Base-by-base conservation (phyloP, 2,113 vertebrate species). In the Chloebia gouldiae region DNA sequence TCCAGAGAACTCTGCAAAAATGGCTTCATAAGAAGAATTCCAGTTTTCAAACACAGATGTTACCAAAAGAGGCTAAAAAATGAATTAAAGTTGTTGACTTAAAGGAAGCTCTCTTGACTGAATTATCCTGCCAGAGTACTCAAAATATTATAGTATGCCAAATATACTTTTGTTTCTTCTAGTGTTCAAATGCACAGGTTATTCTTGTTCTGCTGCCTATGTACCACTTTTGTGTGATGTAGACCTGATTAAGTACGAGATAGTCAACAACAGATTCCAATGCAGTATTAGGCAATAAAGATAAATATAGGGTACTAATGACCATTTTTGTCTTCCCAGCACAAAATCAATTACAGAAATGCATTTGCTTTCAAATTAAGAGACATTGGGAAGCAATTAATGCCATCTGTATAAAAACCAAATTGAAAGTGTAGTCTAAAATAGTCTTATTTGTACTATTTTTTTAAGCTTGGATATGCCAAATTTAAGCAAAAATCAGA, bases 1-100 rank as follows among this genome's bases (percentile, higher is more conserved):
- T 95, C 81, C 93, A 91, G 56, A 93, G 85, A 96, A 90, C 75
- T 83, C 66, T 72, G 63, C 27, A 92, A 66, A 87, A 90, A 61
- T 0, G 0, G 68, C 35, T 73, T 63, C 8, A 2, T 56, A 80
- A 90, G 75, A 86, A 88, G 28, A 15, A 85, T 66, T 89, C 50
- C 59, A 54, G 16, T 86, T 90, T 90, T 83, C 54, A 90, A 93
- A 72, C 27, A 50, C 35, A 39, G 81, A 73, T 72, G 31, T 64
- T 76, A 90, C 60, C 61, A 77, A 91, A 87, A 72, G 42, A 85
- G 42, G 75, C 15, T 82, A 70, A 88, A 86, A 72, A 79, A 39
- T 7, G 5, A 86, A 12, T 79, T 79, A 31, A 18, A 54, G 71
- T 15, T 69, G 37, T 42, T 85, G 57, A 72, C 45, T 70, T 71